Conservation (phyloP, 2,888 invertebrate genomes). For the Ornithoptera priamus region DNA sequence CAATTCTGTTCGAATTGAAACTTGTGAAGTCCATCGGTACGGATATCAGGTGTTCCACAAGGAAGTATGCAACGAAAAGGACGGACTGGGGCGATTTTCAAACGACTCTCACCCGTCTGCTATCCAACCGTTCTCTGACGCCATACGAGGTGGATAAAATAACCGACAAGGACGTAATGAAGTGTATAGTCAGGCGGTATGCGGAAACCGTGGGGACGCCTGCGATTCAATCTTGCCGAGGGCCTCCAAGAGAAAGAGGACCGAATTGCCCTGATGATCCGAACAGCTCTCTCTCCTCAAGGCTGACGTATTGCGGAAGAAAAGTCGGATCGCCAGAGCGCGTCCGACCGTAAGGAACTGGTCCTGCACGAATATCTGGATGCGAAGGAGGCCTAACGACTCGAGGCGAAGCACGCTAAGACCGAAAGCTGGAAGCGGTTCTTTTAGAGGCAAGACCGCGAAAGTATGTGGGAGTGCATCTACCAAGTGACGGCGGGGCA, state of each 20-base stretch:
- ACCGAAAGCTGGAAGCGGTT: not conserved
- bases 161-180: not conserved
- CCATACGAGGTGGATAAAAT: not conserved
- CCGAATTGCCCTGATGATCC: conserved; percentile 19
- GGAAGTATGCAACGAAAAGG: not conserved
- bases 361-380: not conserved
- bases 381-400: not conserved
- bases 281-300: not conserved
- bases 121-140: not conserved
- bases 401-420: not conserved
- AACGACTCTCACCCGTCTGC: not conserved
- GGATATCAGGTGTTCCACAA: too few species aligned
- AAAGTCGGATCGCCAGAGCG: not conserved
- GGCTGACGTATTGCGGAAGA: not conserved
- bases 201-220: not conserved
- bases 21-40: too few species aligned
- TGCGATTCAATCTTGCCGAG: not conserved
- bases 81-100: not conserved
- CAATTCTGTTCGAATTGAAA: too few species aligned
- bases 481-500: not conserved
- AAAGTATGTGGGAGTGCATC: not conserved
- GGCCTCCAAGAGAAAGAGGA: not conserved
- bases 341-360: not conserved
- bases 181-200: not conserved
- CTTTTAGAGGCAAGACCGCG: not conserved